Evolutionary conservation across 2,888 invertebrate species (phyloP), one percentile per base, ranked within the genome.

Genomic region (Scaptomyza parva): DNA sequence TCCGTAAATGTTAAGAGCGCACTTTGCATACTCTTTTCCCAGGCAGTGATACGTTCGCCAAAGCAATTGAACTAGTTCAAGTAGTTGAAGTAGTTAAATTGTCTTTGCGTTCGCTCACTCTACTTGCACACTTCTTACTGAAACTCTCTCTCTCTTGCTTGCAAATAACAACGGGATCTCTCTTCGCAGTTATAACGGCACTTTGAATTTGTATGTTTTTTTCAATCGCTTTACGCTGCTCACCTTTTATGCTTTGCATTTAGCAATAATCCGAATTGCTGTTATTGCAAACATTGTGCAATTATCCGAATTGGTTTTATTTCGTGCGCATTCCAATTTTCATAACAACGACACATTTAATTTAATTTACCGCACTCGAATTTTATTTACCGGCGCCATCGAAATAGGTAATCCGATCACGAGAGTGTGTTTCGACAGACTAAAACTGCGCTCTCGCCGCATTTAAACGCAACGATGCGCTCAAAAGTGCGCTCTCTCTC

Each of bases 221-320:
- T 11, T 3, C 11, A n/a, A n/a, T n/a, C 6, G 30, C 18, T 17
- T 18, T 12, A 9, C 24, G 22, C 28, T 24, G 20, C 11, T 43
- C 43, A 20, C 28, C 9, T 9, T 28, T n/a, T 30, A 22, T 40
- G 20, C n/a, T 35, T 47, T 28, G 22, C 62, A 24, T 12, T 28
- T 11, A 24, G 12, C 39, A 60, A 22, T 62, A 30, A 30, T 40
- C 24, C 30, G 11, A 24, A 45, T 30, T 44, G 30, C 14, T 9
- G 5, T 45, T 62, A 24, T 45, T 17, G 44, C 30, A 45, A 40
- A 62, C 63, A 40, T 30, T 24, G 9, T 18, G 45, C 45, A 45
- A 47, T 63, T 30, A 62, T 24, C 14, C 30, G 62, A 62, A 62
- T 60, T 62, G 63, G 63, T 39, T 44, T 61, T 45, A 62, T 45